Conservation (phyloP, 2,113 vertebrate species). For the Leptosomus discolor region DNA sequence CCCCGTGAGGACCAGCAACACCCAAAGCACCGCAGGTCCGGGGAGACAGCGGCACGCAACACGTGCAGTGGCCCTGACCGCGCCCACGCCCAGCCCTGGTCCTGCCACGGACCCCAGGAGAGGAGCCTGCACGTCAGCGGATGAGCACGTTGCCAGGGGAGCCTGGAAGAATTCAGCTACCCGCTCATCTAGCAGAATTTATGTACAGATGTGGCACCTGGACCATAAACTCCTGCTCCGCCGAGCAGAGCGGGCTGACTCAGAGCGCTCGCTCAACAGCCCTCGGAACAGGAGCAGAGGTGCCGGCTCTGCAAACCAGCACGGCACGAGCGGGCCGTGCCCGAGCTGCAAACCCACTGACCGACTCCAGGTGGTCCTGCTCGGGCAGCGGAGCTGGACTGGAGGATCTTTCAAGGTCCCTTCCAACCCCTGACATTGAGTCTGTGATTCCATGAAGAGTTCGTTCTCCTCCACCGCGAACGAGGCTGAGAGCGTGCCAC, state of each 20-base stretch:
- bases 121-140: background rate
- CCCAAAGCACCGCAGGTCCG: fast-evolving
- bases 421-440: too few species aligned
- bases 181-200: background rate
- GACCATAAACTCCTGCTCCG: background rate
- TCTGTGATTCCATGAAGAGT: too few species aligned
- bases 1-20: background rate
- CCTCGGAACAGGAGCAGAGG: background rate
- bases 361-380: too few species aligned
- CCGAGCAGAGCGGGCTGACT: background rate
- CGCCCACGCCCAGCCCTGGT: fast-evolving
- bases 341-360: background rate
- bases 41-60: fast-evolving
- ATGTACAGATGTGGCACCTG: background rate
- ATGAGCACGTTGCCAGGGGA: background rate
- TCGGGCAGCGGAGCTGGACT: too few species aligned
- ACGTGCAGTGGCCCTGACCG: fast-evolving
- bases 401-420: too few species aligned
- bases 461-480: background rate
- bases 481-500: background rate
- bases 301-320: background rate
- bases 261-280: background rate
- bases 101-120: background rate
- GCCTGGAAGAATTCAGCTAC: background rate
- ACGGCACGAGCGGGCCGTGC: fast-evolving